These are phyloP conservation scores for Archilochus colubris DNA, from an alignment of 2,113 vertebrate genomes.

Conservation along the genomic window DNA sequence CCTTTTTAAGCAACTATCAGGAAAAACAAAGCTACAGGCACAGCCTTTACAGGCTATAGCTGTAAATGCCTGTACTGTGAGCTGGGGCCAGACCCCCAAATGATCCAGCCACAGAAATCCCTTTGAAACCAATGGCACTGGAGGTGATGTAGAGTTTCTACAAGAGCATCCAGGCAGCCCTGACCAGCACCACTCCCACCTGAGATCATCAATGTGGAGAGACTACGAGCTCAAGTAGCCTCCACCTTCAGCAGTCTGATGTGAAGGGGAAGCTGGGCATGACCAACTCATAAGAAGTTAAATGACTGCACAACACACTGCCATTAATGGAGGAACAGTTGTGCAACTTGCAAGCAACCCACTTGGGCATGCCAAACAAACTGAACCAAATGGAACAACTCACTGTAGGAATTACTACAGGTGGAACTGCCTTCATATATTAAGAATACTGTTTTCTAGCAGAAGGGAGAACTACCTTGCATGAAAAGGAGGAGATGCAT, in stretches of 20 bases:
- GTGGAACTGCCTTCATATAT: not conserved
- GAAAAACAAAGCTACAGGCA: not conserved
- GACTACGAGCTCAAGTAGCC: not conserved
- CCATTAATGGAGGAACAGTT: rapidly evolving
- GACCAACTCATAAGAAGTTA: not conserved
- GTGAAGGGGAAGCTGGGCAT: not conserved
- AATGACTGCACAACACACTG: not conserved
- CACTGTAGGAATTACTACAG: not conserved
- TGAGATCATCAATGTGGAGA: not conserved
- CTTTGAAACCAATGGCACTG: not conserved
- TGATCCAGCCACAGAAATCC: not conserved
- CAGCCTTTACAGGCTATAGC: not conserved
- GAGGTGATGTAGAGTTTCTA: not conserved
- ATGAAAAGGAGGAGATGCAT: not conserved
- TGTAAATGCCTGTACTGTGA: not conserved
- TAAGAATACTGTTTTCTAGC: not conserved
- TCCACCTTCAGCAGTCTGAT: not conserved
- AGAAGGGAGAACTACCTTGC: not conserved
- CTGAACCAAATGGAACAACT: not conserved
- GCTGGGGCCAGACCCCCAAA: not conserved
- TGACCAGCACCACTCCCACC: not conserved
- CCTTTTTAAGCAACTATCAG: not conserved
- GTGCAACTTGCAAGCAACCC: not conserved
- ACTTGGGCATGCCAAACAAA: not conserved
- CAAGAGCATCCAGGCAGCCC: not conserved